A percentile compares a stretch with the other conserved stretches of the same genome.
phyloP scores from a whole-genome alignment of 2,113 vertebrate genomes.

The Aythya baeri region DNA sequence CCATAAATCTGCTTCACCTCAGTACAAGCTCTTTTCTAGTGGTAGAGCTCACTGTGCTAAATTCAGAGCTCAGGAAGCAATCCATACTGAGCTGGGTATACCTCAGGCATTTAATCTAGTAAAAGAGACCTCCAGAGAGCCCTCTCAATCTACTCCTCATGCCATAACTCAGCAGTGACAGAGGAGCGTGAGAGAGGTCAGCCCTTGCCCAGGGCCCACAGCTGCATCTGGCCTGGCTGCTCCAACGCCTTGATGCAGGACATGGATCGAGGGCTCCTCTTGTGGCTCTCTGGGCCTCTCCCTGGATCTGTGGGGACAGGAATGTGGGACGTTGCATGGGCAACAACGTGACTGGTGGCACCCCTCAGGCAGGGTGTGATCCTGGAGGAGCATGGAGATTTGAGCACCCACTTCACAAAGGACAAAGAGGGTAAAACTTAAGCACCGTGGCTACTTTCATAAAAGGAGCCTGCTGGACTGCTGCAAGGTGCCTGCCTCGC shows the following conservation, averaged over 20 bases:
- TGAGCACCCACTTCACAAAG: rapidly evolving
- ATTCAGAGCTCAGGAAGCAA: not conserved
- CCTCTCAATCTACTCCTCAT: not conserved
- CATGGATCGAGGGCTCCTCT: not conserved
- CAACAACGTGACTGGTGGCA: not conserved
- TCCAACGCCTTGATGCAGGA: not conserved
- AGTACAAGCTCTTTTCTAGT: not conserved
- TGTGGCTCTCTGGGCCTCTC: not conserved
- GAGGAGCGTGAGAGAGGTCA: not conserved
- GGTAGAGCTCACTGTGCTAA: not conserved
- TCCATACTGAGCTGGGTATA: not conserved
- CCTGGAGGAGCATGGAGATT: not conserved
- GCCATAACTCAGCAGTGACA: not conserved
- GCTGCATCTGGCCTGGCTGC: not conserved
- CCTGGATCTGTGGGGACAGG: too few relatives aligned
- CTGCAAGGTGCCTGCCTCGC: not conserved
- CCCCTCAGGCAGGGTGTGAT: not conserved
- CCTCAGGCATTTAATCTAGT: not conserved
- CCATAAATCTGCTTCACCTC: not conserved
- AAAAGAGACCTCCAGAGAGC: not conserved
- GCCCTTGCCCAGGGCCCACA: not conserved
- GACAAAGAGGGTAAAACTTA: not conserved
- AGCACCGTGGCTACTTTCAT: not conserved
- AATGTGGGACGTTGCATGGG: not conserved
- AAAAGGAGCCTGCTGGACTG: not conserved